Evolutionary conservation across 2,113 vertebrate species (phyloP), one percentile per base, ranked within the genome.

Genomic region (Pachyramphus minor): DNA sequence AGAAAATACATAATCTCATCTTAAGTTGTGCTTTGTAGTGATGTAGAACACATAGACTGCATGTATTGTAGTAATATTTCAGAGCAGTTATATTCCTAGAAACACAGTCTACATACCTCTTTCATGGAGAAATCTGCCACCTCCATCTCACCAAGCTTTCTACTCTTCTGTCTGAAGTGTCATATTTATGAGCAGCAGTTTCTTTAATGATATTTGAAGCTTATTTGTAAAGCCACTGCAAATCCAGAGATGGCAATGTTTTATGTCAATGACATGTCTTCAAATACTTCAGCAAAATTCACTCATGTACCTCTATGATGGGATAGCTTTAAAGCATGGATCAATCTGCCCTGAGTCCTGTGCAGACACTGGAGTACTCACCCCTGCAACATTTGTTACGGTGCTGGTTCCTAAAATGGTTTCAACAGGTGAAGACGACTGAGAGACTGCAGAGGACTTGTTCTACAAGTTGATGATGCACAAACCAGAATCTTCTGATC

Each of bases 141-240:
- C 24, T 97, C 97, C 3, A 52, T 91, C 22, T 97, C 98, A 76
- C 96, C 89, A 45, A 97, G 88, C 41, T 64, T 74, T 64, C 75
- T 87, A 33, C 97, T 96, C 86, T 97, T 98, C 93, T 33, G 93
- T 92, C 59, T 96, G 42, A 31, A 97, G 95, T 94, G 97, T 98
- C 97, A 97, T 98, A 27, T 85, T 94, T 42, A 97, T 97, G 4
- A 98, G 44, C 8, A 98, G 92, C 8, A 62, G 14, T 98, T 98
- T 97, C 92, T 97, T 98, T 49, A 59, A 2, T 95, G 49, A 21
- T 98, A 93, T 56, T 96, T 98, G 81, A 98, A 98, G 67, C 98
- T 97, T 16, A 97, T 98, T 96, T 98, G 96, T 14, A 98, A 96
- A 18, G 96, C 79, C 41, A 97, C 97, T 98, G 39, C 35, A 79